These are phyloP conservation scores for Pinctada fucata DNA, from an alignment of 2,888 invertebrate species.

Conservation along the genomic window DNA sequence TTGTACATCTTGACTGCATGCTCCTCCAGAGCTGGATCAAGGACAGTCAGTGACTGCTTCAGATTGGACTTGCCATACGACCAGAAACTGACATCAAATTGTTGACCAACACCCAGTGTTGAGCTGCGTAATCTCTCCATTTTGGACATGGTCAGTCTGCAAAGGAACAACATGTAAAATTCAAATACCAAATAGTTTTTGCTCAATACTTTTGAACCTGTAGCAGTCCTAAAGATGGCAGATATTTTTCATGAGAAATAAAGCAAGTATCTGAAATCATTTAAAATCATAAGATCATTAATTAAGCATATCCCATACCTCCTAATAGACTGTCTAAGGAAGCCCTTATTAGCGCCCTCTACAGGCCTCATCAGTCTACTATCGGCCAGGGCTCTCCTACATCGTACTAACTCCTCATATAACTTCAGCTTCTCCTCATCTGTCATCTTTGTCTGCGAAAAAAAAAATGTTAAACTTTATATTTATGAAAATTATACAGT, in stretches of 20 bases:
- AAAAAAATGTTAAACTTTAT: not conserved
- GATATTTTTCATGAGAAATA: too few relatives aligned
- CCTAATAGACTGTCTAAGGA: constrained; percentile 91
- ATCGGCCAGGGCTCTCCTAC: constrained; percentile 89
- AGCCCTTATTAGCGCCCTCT: constrained; percentile 84
- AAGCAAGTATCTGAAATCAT: too few relatives aligned
- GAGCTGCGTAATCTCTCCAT: constrained; percentile 66
- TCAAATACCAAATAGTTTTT: not conserved
- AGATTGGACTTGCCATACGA: constrained; percentile 89
- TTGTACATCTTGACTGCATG: constrained; percentile 92
- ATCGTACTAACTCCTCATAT: constrained; percentile 91
- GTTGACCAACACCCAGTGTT: constrained; percentile 84
- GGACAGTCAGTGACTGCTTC: constrained; percentile 89
- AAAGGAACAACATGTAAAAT: constrained; percentile 4
- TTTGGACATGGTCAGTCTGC: constrained; percentile 70
- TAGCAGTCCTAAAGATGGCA: too few relatives aligned
- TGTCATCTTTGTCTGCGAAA: constrained; percentile 82
- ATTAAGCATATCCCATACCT: constrained; percentile 77
- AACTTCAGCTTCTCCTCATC: constrained; percentile 91
- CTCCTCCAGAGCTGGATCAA: constrained; percentile 89
- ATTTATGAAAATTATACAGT: not conserved
- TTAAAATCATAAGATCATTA: too few relatives aligned
- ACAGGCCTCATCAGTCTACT: constrained; percentile 89
- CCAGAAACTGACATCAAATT: constrained; percentile 84
- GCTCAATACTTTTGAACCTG: too few relatives aligned